Percentiles rank a stretch among this genome's conserved stretches.
Conservation (phyloP, 2,888 invertebrate genomes). For the Drosophila koepferae region DNA sequence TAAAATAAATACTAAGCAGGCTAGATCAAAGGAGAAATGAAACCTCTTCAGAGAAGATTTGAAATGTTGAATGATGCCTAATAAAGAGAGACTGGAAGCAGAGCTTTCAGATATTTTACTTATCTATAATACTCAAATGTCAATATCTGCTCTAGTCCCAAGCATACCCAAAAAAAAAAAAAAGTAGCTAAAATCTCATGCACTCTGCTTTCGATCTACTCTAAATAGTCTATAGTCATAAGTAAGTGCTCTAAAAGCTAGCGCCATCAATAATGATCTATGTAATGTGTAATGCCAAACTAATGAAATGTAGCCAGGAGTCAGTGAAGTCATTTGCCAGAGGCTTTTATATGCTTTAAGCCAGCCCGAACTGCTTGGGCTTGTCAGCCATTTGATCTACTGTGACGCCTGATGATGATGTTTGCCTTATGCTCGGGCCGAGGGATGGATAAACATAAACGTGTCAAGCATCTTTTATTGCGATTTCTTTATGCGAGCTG, state of each 20-base stretch:
- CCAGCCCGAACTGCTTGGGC: conserved; percentile 40
- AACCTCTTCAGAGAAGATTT: too few species aligned
- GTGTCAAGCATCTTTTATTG: conserved; percentile 71
- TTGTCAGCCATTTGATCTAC: conserved; percentile 69
- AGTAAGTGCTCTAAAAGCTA: conserved; percentile 8
- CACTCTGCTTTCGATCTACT: neutral
- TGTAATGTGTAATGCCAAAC: conserved; percentile 34
- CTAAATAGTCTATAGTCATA: neutral
- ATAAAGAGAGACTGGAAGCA: too few species aligned
- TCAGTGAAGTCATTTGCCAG: conserved; percentile 18
- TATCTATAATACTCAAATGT: too few species aligned
- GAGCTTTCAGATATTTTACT: too few species aligned
- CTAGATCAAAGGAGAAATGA: too few species aligned
- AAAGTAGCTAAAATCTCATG: too few species aligned
- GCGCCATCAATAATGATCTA: conserved; percentile 45
- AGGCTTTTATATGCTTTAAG: conserved; percentile 12
- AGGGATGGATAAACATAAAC: conserved; percentile 58
- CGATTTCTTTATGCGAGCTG: conserved; percentile 27
- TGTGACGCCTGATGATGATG: conserved; percentile 53
- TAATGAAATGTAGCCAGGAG: conserved; percentile 54
- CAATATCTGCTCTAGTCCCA: too few species aligned
- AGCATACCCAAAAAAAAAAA: too few species aligned
- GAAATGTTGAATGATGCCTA: too few species aligned
- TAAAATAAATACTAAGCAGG: too few species aligned
- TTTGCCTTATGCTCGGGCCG: conserved; percentile 5